Evolutionary conservation across 30 jellyfish, hydroid and myxozoan species (phyloP).

Genomic region (Chironex yamaguchii): DNA sequence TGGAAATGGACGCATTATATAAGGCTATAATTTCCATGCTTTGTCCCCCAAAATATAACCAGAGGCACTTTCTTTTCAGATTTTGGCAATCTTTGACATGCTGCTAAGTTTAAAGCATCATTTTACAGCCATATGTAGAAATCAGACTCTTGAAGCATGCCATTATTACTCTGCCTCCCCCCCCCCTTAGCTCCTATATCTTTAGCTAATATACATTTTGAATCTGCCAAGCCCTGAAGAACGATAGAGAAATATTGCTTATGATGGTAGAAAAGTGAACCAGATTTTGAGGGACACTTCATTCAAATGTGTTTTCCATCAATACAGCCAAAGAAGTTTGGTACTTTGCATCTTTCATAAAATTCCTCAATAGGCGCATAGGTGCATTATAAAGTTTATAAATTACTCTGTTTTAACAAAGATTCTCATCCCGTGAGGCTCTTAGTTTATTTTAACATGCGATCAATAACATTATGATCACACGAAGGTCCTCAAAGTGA

Average conservation of each 20-base stretch:
- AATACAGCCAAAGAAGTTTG: constrained; percentile 34
- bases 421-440: too few relatives aligned
- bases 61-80: constrained; percentile 41
- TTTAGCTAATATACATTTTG: constrained; percentile 9
- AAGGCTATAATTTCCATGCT: constrained; percentile 18
- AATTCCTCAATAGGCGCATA: not conserved
- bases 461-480: too few relatives aligned
- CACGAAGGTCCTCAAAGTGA: too few relatives aligned
- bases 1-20: constrained; percentile 47
- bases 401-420: too few relatives aligned
- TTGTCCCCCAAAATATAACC: constrained; percentile 30
- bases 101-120: constrained; percentile 5
- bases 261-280: constrained; percentile 8
- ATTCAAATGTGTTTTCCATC: constrained; percentile 10
- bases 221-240: constrained; percentile 43
- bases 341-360: not conserved
- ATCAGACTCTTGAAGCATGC: constrained; percentile 23
- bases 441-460: too few relatives aligned
- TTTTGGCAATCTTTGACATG: constrained; percentile 29
- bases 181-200: constrained; percentile 51
- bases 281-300: constrained; percentile 2
- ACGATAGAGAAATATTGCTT: constrained; percentile 24
- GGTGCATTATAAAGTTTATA: too few relatives aligned
- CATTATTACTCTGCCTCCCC: constrained; percentile 25
- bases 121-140: constrained; percentile 3